phyloP scores from a whole-genome alignment of 2,797 vertebrate genomes.

The Phaenicophaeus curvirostris region DNA sequence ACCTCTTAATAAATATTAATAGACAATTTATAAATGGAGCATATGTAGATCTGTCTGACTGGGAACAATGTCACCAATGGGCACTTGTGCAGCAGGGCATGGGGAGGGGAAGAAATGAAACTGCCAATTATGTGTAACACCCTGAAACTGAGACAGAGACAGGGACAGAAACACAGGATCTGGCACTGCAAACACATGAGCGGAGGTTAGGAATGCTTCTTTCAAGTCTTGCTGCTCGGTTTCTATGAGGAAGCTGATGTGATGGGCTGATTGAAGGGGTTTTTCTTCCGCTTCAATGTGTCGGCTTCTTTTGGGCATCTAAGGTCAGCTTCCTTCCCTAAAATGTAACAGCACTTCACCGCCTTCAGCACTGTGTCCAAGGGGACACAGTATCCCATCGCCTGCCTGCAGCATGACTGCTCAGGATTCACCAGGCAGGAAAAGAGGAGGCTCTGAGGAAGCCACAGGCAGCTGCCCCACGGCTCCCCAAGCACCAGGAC shows the following conservation, averaged over 20 bases:
- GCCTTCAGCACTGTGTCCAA: background rate
- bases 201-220: background rate
- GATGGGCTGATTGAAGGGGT: background rate
- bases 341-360: background rate
- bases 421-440: background rate
- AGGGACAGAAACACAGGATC: background rate
- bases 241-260: background rate
- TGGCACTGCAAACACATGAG: background rate
- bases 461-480: background rate
- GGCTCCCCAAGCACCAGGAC: background rate
- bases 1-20: conserved; percentile 75
- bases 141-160: background rate
- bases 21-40: conserved; percentile 64
- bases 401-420: background rate
- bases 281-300: background rate
- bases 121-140: background rate
- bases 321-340: background rate
- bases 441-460: background rate
- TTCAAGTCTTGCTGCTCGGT: background rate
- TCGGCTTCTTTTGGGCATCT: background rate
- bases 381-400: background rate
- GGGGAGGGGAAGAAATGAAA: conserved; percentile 14
- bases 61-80: conserved; percentile 21
- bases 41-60: conserved; percentile 32
- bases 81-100: background rate